Evolutionary conservation across 2,113 vertebrate genomes (phyloP).

Genomic region (Xiphias gladius): DNA sequence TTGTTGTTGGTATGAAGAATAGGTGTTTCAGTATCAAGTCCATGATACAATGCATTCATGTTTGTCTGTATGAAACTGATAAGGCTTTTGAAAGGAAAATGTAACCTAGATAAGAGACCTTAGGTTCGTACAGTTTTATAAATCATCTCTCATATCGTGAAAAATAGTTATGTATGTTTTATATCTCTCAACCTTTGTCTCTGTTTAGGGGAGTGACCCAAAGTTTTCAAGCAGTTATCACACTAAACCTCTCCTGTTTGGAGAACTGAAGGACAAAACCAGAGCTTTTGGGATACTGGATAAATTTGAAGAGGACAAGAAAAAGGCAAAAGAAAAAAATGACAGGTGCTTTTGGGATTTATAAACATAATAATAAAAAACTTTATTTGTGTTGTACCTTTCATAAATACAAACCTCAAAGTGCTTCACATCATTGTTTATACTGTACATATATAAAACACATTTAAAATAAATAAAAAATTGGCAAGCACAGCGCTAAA

Average conservation of each 20-base stretch:
- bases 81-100: background rate
- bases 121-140: background rate
- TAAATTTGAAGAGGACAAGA: conserved; percentile 91
- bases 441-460: background rate
- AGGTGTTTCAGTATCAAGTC: background rate
- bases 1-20: background rate
- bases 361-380: background rate
- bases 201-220: conserved; percentile 86
- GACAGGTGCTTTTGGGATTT: conserved; percentile 81
- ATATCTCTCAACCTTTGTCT: background rate
- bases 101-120: background rate
- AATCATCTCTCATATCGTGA: background rate
- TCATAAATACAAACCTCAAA: background rate
- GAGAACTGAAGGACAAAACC: conserved; percentile 85
- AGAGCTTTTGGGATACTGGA: conserved; percentile 85
- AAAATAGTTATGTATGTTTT: background rate
- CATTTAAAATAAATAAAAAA: background rate
- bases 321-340: conserved; percentile 89
- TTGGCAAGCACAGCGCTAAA: background rate
- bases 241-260: conserved; percentile 91
- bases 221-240: conserved; percentile 90
- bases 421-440: background rate
- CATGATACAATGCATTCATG: background rate
- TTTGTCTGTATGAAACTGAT: background rate
- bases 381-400: background rate